Evolutionary conservation across 2,797 vertebrate genomes (phyloP).

Genomic region (Tiaroga cobitis): DNA sequence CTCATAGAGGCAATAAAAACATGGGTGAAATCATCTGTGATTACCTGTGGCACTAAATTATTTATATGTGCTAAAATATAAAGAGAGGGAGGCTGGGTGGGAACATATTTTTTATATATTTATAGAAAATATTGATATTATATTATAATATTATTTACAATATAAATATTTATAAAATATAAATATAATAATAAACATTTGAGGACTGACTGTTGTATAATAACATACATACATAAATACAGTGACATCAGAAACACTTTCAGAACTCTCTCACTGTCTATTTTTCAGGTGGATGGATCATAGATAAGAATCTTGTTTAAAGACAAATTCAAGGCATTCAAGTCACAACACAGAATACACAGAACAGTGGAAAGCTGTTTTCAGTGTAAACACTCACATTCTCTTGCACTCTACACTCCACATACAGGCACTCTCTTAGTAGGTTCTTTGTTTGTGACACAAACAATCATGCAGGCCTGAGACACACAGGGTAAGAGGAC

Average conservation of each 20-base stretch:
- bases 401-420: neutral
- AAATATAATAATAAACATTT: neutral
- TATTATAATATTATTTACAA: too few relatives aligned
- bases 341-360: slow-evolving; percentile 9
- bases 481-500: neutral
- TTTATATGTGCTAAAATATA: too few relatives aligned
- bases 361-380: slow-evolving; percentile 30
- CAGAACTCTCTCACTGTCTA: neutral
- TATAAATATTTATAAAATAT: neutral
- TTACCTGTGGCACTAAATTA: too few relatives aligned
- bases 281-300: neutral
- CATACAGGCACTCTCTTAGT: slow-evolving; percentile 13
- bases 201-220: neutral
- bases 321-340: slow-evolving; percentile 5
- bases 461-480: slow-evolving; percentile 19
- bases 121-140: too few relatives aligned
- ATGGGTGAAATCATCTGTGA: too few relatives aligned
- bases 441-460: slow-evolving; percentile 11
- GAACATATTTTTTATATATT: too few relatives aligned
- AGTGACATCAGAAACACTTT: neutral
- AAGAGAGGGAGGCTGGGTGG: too few relatives aligned
- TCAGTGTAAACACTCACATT: slow-evolving; percentile 12
- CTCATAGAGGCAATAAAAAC: too few relatives aligned
- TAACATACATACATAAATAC: neutral
- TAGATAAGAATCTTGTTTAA: slow-evolving; percentile 27